Percentiles rank a stretch among this genome's conserved stretches.
phyloP scores from a whole-genome alignment of 2,888 invertebrate genomes.

The Thereva nobilitata region DNA sequence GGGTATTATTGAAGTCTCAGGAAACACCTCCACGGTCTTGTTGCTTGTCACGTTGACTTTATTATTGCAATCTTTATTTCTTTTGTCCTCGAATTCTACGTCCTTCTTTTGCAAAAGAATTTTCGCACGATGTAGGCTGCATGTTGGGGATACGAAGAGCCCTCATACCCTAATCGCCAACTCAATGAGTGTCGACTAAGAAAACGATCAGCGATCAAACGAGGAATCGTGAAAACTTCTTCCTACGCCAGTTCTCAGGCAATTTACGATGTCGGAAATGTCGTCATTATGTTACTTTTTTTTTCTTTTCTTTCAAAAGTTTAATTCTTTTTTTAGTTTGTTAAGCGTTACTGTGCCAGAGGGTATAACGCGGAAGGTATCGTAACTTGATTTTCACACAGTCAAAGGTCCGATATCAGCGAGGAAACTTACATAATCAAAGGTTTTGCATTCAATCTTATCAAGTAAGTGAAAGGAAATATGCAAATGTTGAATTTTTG shows the following conservation, averaged over 20 bases:
- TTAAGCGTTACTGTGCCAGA: slow-evolving; percentile 29
- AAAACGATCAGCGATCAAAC: slow-evolving; percentile 30
- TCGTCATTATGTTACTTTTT: slow-evolving; percentile 33
- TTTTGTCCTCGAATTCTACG: slow-evolving; percentile 27
- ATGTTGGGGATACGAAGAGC: neutral
- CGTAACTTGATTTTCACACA: slow-evolving; percentile 21
- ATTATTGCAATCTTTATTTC: slow-evolving; percentile 25
- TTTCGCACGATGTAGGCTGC: slow-evolving; percentile 21
- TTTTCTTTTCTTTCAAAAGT: slow-evolving; percentile 18
- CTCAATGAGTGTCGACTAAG: slow-evolving; percentile 9
- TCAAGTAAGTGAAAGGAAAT: no score
- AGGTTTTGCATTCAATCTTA: no score
- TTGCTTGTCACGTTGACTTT: slow-evolving; percentile 33
- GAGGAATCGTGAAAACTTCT: slow-evolving; percentile 41
- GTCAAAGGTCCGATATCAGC: slow-evolving; percentile 9
- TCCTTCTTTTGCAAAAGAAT: slow-evolving; percentile 20
- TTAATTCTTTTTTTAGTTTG: slow-evolving; percentile 21
- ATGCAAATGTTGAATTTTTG: no score
- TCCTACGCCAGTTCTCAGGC: slow-evolving; percentile 42
- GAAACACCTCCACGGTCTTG: slow-evolving; percentile 28
- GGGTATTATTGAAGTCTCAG: slow-evolving; percentile 15
- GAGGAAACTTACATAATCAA: no score
- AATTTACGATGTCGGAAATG: slow-evolving; percentile 42
- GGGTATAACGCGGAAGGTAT: slow-evolving; percentile 13
- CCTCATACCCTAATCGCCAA: slow-evolving; percentile 4